phyloP scores from a whole-genome alignment of 1,140 invertebrate species.

The Pachypsylla venusta region DNA sequence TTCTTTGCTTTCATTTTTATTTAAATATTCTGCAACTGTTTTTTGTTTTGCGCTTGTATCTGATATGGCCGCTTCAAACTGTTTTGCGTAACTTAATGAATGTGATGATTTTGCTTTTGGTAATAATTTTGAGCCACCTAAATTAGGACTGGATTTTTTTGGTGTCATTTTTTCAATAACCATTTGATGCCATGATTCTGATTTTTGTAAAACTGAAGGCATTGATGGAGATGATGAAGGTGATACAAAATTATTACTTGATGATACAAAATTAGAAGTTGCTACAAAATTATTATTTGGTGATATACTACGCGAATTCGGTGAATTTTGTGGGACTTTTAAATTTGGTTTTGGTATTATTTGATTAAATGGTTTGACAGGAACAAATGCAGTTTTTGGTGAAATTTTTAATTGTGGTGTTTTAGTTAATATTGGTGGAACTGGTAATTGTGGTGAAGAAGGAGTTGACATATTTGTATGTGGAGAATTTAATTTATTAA shows the following conservation, averaged over 20 bases:
- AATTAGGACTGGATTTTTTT: constrained; percentile 22
- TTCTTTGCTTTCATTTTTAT: constrained; percentile 18
- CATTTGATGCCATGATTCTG: constrained; percentile 63
- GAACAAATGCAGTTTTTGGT: constrained; percentile 1
- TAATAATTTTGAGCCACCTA: constrained; percentile 25
- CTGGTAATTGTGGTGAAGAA: background rate
- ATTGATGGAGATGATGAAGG: constrained; percentile 8
- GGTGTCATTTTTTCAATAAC: constrained; percentile 29
- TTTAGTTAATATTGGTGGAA: background rate
- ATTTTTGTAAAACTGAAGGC: constrained; percentile 43
- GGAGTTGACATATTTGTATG: constrained; percentile 1
- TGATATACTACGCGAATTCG: background rate
- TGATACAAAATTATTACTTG: background rate
- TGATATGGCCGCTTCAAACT: constrained; percentile 59
- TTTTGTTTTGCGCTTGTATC: constrained; percentile 55
- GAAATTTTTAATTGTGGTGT: constrained; percentile 2
- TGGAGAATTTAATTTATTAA: background rate
- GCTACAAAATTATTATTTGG: background rate
- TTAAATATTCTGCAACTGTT: constrained; percentile 65
- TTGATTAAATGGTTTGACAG: constrained; percentile 1
- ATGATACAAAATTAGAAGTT: no score
- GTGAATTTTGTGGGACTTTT: background rate
- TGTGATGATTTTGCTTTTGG: constrained; percentile 48
- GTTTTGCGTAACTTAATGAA: constrained; percentile 48
- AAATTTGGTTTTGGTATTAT: background rate